Evolutionary conservation across 2,113 vertebrate species (phyloP).

Genomic region (Baryphthengus martii): DNA sequence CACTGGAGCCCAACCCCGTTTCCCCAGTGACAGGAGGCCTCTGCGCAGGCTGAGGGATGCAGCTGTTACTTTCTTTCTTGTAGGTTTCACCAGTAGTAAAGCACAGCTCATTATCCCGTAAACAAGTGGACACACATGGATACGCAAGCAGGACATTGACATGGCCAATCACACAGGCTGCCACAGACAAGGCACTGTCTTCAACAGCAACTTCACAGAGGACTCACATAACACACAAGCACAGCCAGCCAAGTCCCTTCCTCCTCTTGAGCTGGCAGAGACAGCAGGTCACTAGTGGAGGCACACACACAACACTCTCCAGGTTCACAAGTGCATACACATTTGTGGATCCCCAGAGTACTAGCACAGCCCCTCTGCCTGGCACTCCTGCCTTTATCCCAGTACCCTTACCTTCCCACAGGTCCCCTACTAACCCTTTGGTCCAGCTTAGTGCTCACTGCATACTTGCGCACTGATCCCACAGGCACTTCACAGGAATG

Average conservation of each 20-base stretch:
- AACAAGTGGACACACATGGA: background rate
- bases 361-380: background rate
- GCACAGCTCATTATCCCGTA: background rate
- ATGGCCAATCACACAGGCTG: accelerated
- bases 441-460: background rate
- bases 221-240: background rate
- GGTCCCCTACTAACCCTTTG: background rate
- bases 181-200: background rate
- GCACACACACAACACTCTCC: background rate
- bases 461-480: background rate
- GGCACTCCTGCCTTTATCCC: accelerated
- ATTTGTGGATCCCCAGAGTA: background rate
- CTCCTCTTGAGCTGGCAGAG: background rate
- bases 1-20: background rate
- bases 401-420: accelerated
- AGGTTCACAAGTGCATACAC: accelerated
- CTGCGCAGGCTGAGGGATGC: background rate
- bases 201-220: background rate
- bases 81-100: background rate
- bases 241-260: accelerated
- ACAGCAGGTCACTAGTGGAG: background rate
- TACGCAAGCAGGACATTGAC: accelerated
- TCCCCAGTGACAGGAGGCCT: accelerated
- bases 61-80: background rate
- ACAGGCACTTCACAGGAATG: background rate